Evolutionary conservation across 2,113 vertebrate species (phyloP), one percentile per base, ranked within the genome.

Genomic region (Noturus placidus): DNA sequence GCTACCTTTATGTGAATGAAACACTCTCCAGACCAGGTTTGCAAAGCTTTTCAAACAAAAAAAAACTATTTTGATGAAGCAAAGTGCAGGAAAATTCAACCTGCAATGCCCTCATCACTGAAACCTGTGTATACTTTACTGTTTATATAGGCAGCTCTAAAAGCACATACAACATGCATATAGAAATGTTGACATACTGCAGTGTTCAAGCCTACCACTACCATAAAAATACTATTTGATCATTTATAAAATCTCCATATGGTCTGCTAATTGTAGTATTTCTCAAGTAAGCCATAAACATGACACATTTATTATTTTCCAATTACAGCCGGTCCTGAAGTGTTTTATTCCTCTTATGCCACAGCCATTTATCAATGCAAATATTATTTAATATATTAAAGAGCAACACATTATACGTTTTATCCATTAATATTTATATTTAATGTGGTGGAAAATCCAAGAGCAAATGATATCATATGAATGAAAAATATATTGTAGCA

Each of bases 1-100:
- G 57, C 57, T 59, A 13, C 54, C 56, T 61, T 81, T 38, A 82
- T 42, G 33, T 2, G 2, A 67, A 46, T 10, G 42, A 83, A 67
- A 67, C 38, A 52, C 19, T 80, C 20, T 80, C 52, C 78, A 80
- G 54, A 59, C 30, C 30, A 25, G 69, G 63, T 8, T 50, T 50
- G 42, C 27, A 22, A 42, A 86, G 74, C 61, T 38, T 86, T 54
- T 80, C 30, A 35, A 67, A 80, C 85, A 78, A 76, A 77, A 46
- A 77, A 46, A 50, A 86, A 63, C 72, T 50, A 19, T 77, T 86
- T 15, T 35, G 38, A 22, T 33, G 84, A 35, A 3, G 76, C 10
- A 54, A 67, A 85, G 69, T 70, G 54, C 35, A 38, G 35, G 69
- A 59, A 19, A 76, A n/a, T 35, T 59, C 54, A 57, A 59, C 25